Base-by-base conservation (phyloP, 1,140 invertebrate species). In the Colletes gigas region DNA sequence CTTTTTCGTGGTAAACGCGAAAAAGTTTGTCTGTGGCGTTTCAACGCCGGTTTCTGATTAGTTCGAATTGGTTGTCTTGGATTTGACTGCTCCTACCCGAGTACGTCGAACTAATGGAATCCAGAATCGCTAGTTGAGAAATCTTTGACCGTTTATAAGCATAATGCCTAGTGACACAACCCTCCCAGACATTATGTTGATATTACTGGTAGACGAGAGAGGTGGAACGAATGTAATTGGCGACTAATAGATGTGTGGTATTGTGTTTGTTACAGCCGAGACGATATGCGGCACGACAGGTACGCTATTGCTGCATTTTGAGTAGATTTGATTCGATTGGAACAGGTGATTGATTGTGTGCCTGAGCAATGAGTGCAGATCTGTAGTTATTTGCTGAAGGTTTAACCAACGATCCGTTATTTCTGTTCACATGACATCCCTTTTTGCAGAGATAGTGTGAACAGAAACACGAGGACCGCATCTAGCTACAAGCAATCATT, bases 381-480 rank as follows among this genome's bases (percentile, higher is more conserved):
- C 90, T 88, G 88, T 91, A 92, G 88, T 92, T 91, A 92, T 90
- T 90, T 90, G 89, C 89, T 89, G 86, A 89, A 91, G 86, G 80
- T 88, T 89, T 90, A 83, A 83, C 80, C 88, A 88, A 79, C 84
- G 81, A 92, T 88, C 89, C 89, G 89, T 91, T 92, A 93, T 92
- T 93, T 93, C 92, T 93, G 92, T 93, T 93, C 91, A 93, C 92
- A 93, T 93, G 83, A 92, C 73, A 93, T 93, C 91, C 89, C 89
- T 93, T 93, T 93, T 93, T 93, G 90, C 93, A 93, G 93, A 93
- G 93, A 93, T 93, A 93, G 92, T 93, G 92, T 93, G 92, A 93
- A 93, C 92, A 93, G 93, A 93, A 93, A 93, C 92, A 91, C 92
- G 87, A 93, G 92, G 92, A 93, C 92, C 89, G 90, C 92, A 93